Conservation (phyloP, 64 coral and sea anemone genomes). For the Platygyra sinensis region DNA sequence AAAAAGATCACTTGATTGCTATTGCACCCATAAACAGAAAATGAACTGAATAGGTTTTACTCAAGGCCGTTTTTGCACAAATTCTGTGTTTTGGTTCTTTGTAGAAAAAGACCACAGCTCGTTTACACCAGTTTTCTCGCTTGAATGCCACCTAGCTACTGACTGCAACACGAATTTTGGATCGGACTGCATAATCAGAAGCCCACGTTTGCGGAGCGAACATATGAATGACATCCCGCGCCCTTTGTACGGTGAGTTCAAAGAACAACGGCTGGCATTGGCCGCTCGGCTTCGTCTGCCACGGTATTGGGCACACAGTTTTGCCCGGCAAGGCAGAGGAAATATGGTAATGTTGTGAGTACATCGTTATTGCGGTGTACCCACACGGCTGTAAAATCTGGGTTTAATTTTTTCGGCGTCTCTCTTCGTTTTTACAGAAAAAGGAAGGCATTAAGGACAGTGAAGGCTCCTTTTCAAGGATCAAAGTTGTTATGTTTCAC, state of each 20-base stretch:
- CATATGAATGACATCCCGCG: not conserved
- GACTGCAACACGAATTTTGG: no score
- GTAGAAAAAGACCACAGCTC: no score
- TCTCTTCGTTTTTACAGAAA: not conserved
- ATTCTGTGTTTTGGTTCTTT: no score
- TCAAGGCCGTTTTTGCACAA: no score
- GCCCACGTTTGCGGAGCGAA: no score
- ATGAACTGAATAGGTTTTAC: no score
- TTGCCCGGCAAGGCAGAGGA: not conserved
- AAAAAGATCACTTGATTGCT: no score
- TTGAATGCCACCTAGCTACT: no score
- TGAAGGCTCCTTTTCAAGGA: not conserved
- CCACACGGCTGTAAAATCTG: not conserved
- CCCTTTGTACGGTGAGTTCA: not conserved
- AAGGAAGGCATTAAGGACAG: not conserved
- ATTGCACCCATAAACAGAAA: no score
- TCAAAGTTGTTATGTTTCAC: not conserved
- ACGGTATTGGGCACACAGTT: conserved; percentile 17
- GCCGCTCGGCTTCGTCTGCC: conserved; percentile 28
- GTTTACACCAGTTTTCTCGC: no score
- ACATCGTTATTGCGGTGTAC: not conserved
- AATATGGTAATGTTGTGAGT: not conserved
- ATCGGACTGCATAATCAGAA: not conserved
- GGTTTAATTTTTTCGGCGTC: not conserved
- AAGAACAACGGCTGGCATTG: not conserved